These are phyloP conservation scores for Stenopsyche tienmushanensis DNA, from an alignment of 1,140 invertebrate species.

Conservation along the genomic window DNA sequence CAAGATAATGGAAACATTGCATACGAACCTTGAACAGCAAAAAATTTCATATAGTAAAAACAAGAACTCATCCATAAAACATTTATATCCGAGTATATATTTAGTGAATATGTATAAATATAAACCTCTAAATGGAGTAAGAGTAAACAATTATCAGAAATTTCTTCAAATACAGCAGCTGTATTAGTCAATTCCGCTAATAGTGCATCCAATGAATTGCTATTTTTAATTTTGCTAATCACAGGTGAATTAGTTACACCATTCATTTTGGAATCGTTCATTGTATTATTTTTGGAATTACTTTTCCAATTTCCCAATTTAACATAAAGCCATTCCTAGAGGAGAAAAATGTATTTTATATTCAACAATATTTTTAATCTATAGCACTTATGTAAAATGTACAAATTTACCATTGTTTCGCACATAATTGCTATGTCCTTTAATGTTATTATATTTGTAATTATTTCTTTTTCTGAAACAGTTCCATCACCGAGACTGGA, in stretches of 20 bases:
- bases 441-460: constrained; percentile 74
- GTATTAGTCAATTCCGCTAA: constrained; percentile 61
- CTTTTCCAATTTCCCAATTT: constrained; percentile 33
- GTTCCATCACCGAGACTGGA: constrained; percentile 83
- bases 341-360: constrained; percentile 9
- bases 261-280: constrained; percentile 20
- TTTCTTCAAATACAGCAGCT: constrained; percentile 80
- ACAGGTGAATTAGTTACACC: constrained; percentile 23
- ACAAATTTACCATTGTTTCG: constrained; percentile 84
- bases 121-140: constrained; percentile 87
- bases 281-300: constrained; percentile 40
- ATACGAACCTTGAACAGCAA: constrained; percentile 66
- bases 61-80: too few relatives aligned
- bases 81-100: too few relatives aligned
- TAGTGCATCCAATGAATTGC: constrained; percentile 31
- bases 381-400: background rate
- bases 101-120: background rate
- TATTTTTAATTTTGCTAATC: constrained; percentile 7
- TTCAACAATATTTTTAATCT: background rate
- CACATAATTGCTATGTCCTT: constrained; percentile 84
- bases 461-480: constrained; percentile 81
- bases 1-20: constrained; percentile 93
- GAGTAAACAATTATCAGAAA: constrained; percentile 87
- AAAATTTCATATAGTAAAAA: background rate
- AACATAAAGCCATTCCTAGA: constrained; percentile 46